A percentile compares a stretch with the other conserved stretches of the same genome.
These are phyloP conservation scores for Bimastos eiseni DNA, from an alignment of 2,888 invertebrate species.

Conservation along the genomic window DNA sequence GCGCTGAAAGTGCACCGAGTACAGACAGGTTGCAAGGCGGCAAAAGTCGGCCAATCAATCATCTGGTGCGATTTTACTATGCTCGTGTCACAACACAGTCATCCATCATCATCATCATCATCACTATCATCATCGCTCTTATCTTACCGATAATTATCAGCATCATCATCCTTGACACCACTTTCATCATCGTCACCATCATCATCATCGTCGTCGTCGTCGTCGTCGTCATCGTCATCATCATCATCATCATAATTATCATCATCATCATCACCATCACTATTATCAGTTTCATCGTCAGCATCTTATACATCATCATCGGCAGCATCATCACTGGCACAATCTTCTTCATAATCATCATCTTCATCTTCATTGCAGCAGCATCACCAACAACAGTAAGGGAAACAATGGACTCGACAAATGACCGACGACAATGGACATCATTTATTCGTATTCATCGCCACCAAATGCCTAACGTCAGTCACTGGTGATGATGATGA, in stretches of 20 bases:
- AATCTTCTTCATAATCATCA: too few relatives aligned
- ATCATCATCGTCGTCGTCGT: slow-evolving; percentile 19
- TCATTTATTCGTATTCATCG: too few relatives aligned
- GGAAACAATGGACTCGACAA: too few relatives aligned
- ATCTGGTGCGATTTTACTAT: not conserved
- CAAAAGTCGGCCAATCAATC: not conserved
- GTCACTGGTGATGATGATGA: too few relatives aligned
- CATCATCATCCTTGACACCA: too few relatives aligned
- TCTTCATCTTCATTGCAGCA: too few relatives aligned
- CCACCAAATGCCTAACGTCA: too few relatives aligned
- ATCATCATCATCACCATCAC: not conserved
- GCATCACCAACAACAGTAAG: too few relatives aligned
- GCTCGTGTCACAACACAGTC: not conserved
- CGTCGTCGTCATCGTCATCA: slow-evolving; percentile 25
- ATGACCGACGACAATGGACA: too few relatives aligned
- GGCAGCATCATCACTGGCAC: too few relatives aligned
- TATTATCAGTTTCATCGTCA: not conserved
- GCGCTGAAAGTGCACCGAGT: not conserved
- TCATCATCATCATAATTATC: slow-evolving; percentile 25
- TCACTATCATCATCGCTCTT: slow-evolving; percentile 18
- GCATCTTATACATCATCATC: too few relatives aligned
- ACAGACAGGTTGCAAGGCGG: not conserved
- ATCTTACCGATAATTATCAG: too few relatives aligned
- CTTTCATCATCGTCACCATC: slow-evolving; percentile 18
- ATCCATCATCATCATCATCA: slow-evolving; percentile 15